phyloP scores from a whole-genome alignment of 2,888 invertebrate genomes.

The Drosophila tanythrix region DNA sequence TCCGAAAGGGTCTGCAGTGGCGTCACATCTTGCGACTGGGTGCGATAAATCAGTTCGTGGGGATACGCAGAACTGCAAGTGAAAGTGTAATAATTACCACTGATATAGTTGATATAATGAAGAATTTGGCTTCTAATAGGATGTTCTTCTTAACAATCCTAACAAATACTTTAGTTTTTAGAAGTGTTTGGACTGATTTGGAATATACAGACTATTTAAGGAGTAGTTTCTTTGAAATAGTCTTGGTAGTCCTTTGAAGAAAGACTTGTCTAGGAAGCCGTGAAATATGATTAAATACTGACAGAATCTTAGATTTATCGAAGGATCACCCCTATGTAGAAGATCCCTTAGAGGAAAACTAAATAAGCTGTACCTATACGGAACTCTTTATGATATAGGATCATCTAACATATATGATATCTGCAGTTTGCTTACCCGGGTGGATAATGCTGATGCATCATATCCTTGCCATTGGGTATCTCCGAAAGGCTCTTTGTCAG shows the following conservation, averaged over 20 bases:
- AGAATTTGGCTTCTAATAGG: neutral
- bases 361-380: neutral
- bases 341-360: neutral
- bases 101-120: neutral
- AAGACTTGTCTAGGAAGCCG: neutral
- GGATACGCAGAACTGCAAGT: slow-evolving; percentile 53
- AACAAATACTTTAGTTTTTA: neutral
- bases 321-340: neutral
- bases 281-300: neutral
- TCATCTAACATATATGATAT: neutral
- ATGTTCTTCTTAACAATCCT: too few species aligned
- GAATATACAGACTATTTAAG: too few species aligned
- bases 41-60: slow-evolving; percentile 92
- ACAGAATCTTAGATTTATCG: neutral
- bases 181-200: neutral
- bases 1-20: slow-evolving; percentile 68
- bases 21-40: slow-evolving; percentile 90
- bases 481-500: slow-evolving; percentile 94
- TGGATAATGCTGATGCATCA: slow-evolving; percentile 47
- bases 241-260: neutral
- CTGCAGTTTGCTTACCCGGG: slow-evolving; percentile 46
- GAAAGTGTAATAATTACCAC: neutral
- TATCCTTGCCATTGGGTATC: slow-evolving; percentile 86
- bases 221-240: too few species aligned
- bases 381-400: neutral